phyloP scores from a whole-genome alignment of 2,797 vertebrate genomes.

The Ciconia nigra region DNA sequence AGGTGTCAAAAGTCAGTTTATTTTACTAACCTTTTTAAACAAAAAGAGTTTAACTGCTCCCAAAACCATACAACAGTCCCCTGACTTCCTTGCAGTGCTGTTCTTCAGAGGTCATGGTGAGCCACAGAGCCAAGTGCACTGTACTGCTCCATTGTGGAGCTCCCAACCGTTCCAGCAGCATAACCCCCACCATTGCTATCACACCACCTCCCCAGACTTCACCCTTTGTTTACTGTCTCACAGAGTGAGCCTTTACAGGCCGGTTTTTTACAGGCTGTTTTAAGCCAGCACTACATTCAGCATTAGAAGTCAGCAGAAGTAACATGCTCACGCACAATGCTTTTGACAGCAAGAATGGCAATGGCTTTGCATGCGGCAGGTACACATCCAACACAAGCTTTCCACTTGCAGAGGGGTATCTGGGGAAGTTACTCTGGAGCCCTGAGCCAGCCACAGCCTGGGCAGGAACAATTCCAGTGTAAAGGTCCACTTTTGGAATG shows the following conservation, averaged over 20 bases:
- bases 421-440: too few relatives aligned
- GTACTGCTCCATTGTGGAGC: neutral
- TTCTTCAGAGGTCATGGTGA: neutral
- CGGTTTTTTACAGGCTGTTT: too few relatives aligned
- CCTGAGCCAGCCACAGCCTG: neutral
- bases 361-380: fast-evolving
- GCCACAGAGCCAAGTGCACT: fast-evolving
- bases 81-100: fast-evolving
- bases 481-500: fast-evolving
- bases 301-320: neutral
- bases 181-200: too few relatives aligned
- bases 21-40: neutral
- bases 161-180: too few relatives aligned
- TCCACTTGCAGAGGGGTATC: fast-evolving
- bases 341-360: fast-evolving
- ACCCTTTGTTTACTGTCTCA: neutral
- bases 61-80: neutral
- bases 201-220: neutral
- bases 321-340: too few relatives aligned
- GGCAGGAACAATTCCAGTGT: fast-evolving
- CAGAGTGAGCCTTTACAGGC: fast-evolving
- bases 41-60: neutral
- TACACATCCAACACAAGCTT: fast-evolving
- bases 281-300: neutral
- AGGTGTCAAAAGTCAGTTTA: neutral